Evolutionary conservation across 2,113 vertebrate species (phyloP).

Genomic region (Phalacrocorax carbo): DNA sequence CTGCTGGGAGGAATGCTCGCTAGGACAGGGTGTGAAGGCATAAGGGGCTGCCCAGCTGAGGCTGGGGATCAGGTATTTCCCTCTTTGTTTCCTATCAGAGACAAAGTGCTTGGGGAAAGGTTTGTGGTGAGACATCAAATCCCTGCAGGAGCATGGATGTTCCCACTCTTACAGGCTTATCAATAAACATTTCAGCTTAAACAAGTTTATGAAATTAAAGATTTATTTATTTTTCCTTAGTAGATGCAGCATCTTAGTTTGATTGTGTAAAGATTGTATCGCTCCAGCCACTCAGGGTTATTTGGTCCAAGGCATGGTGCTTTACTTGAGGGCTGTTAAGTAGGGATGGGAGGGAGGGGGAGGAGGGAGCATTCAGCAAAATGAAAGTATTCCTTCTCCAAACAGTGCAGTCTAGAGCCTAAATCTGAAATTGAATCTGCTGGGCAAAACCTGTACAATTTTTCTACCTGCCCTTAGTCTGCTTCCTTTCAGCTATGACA

Average conservation of each 20-base stretch:
- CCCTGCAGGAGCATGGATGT: slow-evolving; percentile 69
- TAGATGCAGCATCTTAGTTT: slow-evolving; percentile 36
- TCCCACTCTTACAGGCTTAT: slow-evolving; percentile 71
- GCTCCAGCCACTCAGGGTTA: slow-evolving; percentile 25
- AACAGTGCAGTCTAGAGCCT: slow-evolving; percentile 20
- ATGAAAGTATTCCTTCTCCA: slow-evolving; percentile 57
- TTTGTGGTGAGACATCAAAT: slow-evolving; percentile 76
- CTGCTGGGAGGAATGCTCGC: slow-evolving; percentile 80
- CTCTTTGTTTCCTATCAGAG: slow-evolving; percentile 78
- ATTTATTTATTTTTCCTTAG: slow-evolving; percentile 9
- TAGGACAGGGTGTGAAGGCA: slow-evolving; percentile 77
- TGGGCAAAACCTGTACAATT: slow-evolving; percentile 72
- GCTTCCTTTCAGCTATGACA: slow-evolving; percentile 79
- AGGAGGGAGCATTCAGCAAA: background rate
- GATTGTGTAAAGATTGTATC: slow-evolving; percentile 53
- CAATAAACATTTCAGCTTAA: slow-evolving; percentile 60
- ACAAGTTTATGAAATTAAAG: slow-evolving; percentile 65
- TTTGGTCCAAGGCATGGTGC: slow-evolving; percentile 37
- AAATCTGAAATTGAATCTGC: slow-evolving; percentile 69
- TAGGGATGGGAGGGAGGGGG: slow-evolving; percentile 27
- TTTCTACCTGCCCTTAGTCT: slow-evolving; percentile 65
- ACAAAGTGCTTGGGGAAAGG: slow-evolving; percentile 79
- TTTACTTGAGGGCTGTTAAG: slow-evolving; percentile 28
- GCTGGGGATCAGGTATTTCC: slow-evolving; percentile 85
- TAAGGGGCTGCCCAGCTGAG: slow-evolving; percentile 69